These are phyloP conservation scores for Epinotia brunnichana DNA, from an alignment of 2,888 invertebrate genomes.

Conservation along the genomic window DNA sequence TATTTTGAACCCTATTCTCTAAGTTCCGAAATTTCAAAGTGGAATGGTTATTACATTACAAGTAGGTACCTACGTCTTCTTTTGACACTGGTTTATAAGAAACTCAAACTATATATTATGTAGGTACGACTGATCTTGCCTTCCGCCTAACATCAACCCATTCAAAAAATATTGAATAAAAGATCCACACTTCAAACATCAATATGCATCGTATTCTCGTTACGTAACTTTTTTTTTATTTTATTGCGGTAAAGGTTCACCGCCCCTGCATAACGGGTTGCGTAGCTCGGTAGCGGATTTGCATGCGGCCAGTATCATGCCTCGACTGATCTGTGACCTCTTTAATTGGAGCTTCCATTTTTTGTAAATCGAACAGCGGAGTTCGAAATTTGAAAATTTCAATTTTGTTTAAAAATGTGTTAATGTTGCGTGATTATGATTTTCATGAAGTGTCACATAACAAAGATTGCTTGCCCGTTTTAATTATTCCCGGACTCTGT, in stretches of 20 bases:
- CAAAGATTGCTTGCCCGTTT: background rate
- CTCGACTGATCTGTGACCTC: constrained; percentile 71
- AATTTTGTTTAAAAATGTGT: background rate
- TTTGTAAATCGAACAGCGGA: constrained; percentile 52
- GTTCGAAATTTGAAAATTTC: constrained; percentile 47
- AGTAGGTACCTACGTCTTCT: no score
- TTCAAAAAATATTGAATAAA: constrained; percentile 10
- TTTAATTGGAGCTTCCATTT: constrained; percentile 61
- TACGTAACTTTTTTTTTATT: constrained; percentile 23
- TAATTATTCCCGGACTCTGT: no score
- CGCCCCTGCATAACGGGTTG: constrained; percentile 64
- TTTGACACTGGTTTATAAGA: background rate
- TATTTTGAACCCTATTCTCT: no score
- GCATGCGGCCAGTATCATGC: constrained; percentile 64
- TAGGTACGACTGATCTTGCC: background rate
- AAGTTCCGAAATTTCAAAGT: background rate
- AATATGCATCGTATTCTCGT: constrained; percentile 33
- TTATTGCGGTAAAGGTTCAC: constrained; percentile 42
- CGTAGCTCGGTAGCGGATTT: constrained; percentile 73
- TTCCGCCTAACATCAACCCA: background rate
- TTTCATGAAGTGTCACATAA: background rate
- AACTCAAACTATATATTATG: background rate
- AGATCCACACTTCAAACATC: constrained; percentile 22
- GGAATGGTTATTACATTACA: background rate
- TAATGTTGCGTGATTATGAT: background rate